A percentile compares a stretch with the other conserved stretches of the same genome.
Conservation (phyloP, 2,888 invertebrate species). For the Meiosimyza decipiens region DNA sequence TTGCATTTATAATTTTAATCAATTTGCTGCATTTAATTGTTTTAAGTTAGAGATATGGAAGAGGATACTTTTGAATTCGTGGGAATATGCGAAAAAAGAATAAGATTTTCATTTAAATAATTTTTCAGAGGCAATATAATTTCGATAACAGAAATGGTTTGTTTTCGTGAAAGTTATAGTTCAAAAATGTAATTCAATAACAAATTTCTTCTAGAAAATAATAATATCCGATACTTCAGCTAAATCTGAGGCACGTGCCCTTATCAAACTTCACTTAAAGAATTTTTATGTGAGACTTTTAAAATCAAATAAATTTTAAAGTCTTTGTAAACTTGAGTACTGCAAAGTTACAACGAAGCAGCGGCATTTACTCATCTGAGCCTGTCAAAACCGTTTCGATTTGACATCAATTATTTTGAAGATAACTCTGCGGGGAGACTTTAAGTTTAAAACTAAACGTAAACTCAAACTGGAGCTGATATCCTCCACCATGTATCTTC, state of each 20-base stretch:
- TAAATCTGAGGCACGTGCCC: constrained; percentile 28
- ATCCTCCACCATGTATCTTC: too few relatives aligned
- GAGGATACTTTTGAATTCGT: too few relatives aligned
- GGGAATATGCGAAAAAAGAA: too few relatives aligned
- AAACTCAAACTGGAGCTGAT: too few relatives aligned
- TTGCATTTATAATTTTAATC: neutral
- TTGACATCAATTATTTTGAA: constrained; percentile 39
- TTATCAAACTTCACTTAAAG: neutral
- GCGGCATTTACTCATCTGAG: neutral
- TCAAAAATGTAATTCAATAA: too few relatives aligned
- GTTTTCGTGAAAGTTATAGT: too few relatives aligned
- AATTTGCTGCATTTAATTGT: constrained; percentile 15
- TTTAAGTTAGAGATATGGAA: too few relatives aligned
- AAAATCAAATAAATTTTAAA: constrained; percentile 22
- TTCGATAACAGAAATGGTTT: too few relatives aligned
- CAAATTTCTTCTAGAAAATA: too few relatives aligned
- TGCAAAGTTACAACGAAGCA: neutral
- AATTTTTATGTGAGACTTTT: neutral
- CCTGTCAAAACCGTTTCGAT: constrained; percentile 35
- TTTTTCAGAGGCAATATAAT: too few relatives aligned
- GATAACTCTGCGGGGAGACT: constrained; percentile 17
- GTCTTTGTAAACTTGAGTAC: neutral
- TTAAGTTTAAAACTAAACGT: too few relatives aligned
- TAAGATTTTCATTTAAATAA: too few relatives aligned
- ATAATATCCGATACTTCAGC: constrained; percentile 5